Evolutionary conservation across 2,888 invertebrate genomes (phyloP).

Genomic region (Drosophila fulvimacula): DNA sequence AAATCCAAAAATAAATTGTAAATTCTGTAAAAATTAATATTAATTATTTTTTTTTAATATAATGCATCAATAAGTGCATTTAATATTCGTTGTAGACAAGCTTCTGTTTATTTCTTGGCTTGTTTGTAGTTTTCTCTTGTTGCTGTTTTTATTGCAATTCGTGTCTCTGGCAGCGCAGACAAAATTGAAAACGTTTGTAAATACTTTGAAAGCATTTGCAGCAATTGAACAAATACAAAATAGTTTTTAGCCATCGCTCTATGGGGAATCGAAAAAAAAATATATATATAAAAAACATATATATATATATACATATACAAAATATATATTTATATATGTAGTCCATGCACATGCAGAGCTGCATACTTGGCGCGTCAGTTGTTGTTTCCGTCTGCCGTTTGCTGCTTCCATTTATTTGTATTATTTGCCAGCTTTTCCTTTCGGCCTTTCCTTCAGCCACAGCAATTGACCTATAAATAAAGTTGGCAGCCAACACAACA

Average conservation of each 20-base stretch:
- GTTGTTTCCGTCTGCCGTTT: constrained; percentile 19
- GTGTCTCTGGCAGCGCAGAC: constrained; percentile 55
- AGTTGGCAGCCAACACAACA: constrained; percentile 70
- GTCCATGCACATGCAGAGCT: constrained; percentile 1
- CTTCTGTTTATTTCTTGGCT: constrained; percentile 1
- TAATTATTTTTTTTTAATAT: too few species aligned
- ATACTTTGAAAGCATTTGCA: constrained; percentile 78
- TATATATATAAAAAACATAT: constrained; percentile 36
- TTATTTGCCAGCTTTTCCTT: constrained; percentile 35
- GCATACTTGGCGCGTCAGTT: constrained; percentile 42
- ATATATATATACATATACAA: constrained; percentile 33
- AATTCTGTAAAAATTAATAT: not conserved
- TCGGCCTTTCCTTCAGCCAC: constrained; percentile 46
- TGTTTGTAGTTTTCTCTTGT: constrained; percentile 31
- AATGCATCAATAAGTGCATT: not conserved
- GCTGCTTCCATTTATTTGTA: constrained; percentile 29
- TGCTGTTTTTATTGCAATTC: constrained; percentile 49
- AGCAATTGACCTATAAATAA: constrained; percentile 70
- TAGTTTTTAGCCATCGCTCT: constrained; percentile 52
- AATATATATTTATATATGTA: constrained; percentile 29
- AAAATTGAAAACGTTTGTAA: constrained; percentile 77
- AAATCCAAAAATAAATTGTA: not conserved
- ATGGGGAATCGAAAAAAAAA: constrained; percentile 65
- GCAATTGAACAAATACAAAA: constrained; percentile 80
- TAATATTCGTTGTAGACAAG: not conserved